Conservation (phyloP, 1,140 invertebrate genomes). For the Dryas iulia region DNA sequence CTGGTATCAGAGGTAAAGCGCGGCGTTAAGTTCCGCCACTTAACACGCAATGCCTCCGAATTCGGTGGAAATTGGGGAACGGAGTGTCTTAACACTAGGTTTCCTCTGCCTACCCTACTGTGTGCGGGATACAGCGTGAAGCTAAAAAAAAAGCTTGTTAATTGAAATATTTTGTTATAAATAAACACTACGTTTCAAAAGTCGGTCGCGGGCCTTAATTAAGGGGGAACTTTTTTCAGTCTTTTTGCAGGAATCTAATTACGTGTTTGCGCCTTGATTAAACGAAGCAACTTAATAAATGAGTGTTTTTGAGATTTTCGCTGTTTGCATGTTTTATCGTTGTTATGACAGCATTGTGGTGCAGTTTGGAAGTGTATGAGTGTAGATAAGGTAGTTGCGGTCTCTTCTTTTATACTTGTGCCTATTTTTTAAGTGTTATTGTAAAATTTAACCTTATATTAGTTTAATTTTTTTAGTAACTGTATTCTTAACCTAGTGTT, state of each 20-base stretch:
- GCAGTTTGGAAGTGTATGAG: not conserved
- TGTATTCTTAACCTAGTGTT: no score
- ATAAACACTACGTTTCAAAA: constrained; percentile 1
- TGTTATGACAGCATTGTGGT: no score
- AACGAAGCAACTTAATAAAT: constrained; percentile 1
- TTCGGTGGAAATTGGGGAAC: no score
- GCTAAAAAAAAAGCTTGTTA: not conserved
- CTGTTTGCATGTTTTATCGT: not conserved
- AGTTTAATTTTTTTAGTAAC: no score
- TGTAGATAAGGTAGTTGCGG: not conserved
- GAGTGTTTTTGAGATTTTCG: not conserved
- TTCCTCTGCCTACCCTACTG: no score
- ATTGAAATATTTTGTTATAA: not conserved
- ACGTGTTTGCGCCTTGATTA: constrained; percentile 1
- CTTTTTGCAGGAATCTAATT: not conserved
- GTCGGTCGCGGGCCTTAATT: not conserved
- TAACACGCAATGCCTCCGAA: no score
- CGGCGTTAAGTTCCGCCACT: no score
- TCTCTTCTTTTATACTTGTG: not conserved
- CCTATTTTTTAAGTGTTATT: no score
- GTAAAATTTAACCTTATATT: no score
- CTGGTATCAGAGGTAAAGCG: no score
- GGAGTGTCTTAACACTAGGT: no score
- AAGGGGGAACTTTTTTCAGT: not conserved
- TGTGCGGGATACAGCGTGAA: no score